These are phyloP conservation scores for Zophobas morio DNA, from an alignment of 1,140 invertebrate genomes.

Conservation along the genomic window DNA sequence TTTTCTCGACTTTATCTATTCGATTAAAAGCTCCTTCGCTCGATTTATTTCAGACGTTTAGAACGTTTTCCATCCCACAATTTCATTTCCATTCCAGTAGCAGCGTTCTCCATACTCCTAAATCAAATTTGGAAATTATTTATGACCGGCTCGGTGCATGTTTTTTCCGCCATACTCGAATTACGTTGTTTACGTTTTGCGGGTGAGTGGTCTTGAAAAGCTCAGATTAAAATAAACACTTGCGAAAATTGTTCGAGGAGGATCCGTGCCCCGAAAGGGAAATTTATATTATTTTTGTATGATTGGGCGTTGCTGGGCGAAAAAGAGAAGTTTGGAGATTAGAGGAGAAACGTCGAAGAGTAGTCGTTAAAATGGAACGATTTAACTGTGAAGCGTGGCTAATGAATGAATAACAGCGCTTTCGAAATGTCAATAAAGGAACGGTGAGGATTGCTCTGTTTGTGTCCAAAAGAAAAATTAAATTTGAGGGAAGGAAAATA, in stretches of 20 bases:
- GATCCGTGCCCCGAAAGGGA: background rate
- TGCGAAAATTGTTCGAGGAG: background rate
- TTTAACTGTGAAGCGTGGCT: conserved; percentile 1
- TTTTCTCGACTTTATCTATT: background rate
- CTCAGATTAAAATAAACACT: conserved; percentile 20
- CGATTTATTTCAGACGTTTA: conserved; percentile 22
- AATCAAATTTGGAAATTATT: conserved; percentile 29
- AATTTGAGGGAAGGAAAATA: no score
- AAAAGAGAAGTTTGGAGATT: background rate
- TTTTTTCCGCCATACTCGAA: conserved; percentile 2
- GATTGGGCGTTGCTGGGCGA: background rate
- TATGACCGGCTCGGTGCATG: conserved; percentile 5
- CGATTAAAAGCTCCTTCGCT: conserved; percentile 8
- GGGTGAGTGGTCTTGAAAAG: background rate
- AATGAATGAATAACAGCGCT: background rate
- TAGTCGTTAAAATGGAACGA: background rate
- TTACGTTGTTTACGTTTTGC: conserved; percentile 9
- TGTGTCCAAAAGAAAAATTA: background rate
- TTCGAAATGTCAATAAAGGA: background rate
- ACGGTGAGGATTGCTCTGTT: background rate
- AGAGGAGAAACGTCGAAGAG: background rate
- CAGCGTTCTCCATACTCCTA: conserved; percentile 9
- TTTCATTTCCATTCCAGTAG: conserved; percentile 27
- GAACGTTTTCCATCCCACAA: conserved; percentile 10
- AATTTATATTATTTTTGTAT: background rate